Evolutionary conservation across 2,113 vertebrate species (phyloP).

Genomic region (Alces alces): DNA sequence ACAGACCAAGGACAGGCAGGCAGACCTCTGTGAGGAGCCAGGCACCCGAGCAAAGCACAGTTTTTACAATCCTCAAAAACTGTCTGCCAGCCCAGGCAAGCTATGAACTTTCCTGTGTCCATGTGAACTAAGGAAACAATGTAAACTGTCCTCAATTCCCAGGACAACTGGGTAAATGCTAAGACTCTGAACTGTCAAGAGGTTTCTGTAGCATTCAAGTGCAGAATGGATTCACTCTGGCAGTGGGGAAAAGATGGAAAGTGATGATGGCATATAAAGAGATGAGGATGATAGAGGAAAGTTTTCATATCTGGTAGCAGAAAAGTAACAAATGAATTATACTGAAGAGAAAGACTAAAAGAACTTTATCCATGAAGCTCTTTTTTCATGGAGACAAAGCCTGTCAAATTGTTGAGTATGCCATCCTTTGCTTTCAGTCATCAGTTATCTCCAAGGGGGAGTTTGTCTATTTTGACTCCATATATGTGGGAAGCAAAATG

Average conservation of each 20-base stretch:
- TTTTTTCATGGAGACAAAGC: background rate
- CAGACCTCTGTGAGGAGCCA: slow-evolving; percentile 41
- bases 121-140: slow-evolving; percentile 30
- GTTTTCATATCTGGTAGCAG: background rate
- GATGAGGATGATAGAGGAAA: background rate
- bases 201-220: background rate
- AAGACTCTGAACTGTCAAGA: slow-evolving; percentile 1
- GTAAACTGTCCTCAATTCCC: slow-evolving; percentile 32
- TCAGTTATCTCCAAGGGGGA: background rate
- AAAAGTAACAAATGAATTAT: background rate
- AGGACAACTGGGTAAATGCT: background rate
- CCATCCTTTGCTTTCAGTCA: background rate
- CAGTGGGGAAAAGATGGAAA: background rate
- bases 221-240: background rate
- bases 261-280: background rate
- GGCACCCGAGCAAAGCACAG: slow-evolving; percentile 31
- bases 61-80: slow-evolving; percentile 41
- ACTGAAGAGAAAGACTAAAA: background rate
- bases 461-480: background rate
- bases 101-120: slow-evolving; percentile 26
- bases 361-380: background rate
- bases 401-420: background rate
- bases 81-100: slow-evolving; percentile 25
- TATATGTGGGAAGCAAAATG: background rate
- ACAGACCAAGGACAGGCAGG: slow-evolving; percentile 54